phyloP scores from a whole-genome alignment of 2,797 vertebrate species.

The Masticophis lateralis region DNA sequence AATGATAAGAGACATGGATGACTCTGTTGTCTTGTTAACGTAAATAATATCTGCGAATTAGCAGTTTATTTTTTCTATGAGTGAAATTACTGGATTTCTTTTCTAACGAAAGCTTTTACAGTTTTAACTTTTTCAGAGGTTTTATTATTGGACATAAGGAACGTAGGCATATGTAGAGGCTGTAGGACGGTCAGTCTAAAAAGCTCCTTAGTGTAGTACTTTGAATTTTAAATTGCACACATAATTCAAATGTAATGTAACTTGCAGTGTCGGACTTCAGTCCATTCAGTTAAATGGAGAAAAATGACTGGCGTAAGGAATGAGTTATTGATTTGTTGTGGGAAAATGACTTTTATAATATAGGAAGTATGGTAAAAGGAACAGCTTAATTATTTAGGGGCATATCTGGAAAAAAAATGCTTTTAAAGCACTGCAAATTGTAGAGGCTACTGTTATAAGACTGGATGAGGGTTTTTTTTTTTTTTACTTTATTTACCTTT shows the following conservation, averaged over 20 bases:
- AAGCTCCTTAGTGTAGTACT: conserved; percentile 87
- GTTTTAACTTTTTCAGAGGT: conserved; percentile 60
- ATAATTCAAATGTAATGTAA: conserved; percentile 96
- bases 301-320: conserved; percentile 77
- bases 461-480: not conserved
- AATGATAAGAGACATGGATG: not conserved
- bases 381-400: conserved; percentile 80
- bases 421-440: conserved; percentile 72
- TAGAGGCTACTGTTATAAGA: conserved; percentile 59
- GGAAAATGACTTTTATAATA: conserved; percentile 77
- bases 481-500: conserved; percentile 11
- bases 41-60: conserved; percentile 24
- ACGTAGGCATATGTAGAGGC: conserved; percentile 43
- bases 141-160: conserved; percentile 72
- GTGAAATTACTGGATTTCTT: conserved; percentile 23
- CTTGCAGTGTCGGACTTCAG: conserved; percentile 82
- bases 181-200: conserved; percentile 79
- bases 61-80: conserved; percentile 46
- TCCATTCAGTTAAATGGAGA: conserved; percentile 87
- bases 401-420: conserved; percentile 67
- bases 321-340: conserved; percentile 78
- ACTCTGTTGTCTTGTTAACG: conserved; percentile 46
- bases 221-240: conserved; percentile 94
- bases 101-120: rapidly evolving
- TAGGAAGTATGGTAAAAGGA: conserved; percentile 80